Conservation (phyloP, 2,797 vertebrate species). For the Ficedula albicollis region DNA sequence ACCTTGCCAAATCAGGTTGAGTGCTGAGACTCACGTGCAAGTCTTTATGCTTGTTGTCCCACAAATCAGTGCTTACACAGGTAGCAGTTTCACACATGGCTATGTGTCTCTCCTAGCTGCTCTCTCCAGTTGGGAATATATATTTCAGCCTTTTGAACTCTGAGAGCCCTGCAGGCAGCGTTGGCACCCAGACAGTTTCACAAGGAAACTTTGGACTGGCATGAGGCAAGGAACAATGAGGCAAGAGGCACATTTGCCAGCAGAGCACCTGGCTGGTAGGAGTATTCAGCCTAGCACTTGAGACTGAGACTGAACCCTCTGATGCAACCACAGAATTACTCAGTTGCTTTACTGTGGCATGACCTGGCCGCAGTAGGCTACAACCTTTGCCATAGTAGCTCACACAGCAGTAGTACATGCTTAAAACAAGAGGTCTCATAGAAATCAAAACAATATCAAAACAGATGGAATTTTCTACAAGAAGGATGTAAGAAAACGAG, state of each 20-base stretch:
- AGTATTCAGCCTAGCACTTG: background rate
- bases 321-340: background rate
- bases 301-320: background rate
- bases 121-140: background rate
- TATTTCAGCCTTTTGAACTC: background rate
- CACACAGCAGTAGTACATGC: background rate
- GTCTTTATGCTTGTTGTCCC: background rate
- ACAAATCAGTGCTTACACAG: background rate
- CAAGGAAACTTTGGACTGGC: background rate
- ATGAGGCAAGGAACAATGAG: background rate
- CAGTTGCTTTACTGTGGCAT: background rate
- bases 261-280: background rate
- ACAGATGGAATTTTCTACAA: background rate
- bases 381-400: background rate
- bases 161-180: background rate
- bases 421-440: background rate
- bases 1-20: background rate
- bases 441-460: background rate
- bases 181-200: background rate
- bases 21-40: background rate
- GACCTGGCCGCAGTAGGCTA: background rate
- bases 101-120: background rate
- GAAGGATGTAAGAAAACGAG: background rate
- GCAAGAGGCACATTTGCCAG: background rate
- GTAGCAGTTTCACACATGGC: background rate